Evolutionary conservation across 2,113 vertebrate genomes (phyloP).

Genomic region (Callorhinus ursinus): DNA sequence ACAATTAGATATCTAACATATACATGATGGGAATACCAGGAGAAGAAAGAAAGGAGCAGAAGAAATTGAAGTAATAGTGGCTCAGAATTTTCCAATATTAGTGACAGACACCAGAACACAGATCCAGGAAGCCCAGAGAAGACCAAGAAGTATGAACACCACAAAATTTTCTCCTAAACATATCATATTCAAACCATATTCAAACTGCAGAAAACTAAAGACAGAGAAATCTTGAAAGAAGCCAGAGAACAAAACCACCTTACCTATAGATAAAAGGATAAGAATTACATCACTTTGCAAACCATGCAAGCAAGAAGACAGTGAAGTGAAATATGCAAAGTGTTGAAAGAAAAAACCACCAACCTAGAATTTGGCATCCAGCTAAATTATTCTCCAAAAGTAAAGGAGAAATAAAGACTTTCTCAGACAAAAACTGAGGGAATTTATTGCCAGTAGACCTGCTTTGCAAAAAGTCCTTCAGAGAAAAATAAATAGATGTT

Average conservation of each 20-base stretch:
- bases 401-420: neutral
- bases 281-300: neutral
- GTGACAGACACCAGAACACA: neutral
- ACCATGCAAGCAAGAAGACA: neutral
- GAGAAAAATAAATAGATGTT: neutral
- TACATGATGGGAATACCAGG: neutral
- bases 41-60: neutral
- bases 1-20: neutral
- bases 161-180: neutral
- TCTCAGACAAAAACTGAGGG: neutral
- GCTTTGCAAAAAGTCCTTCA: neutral
- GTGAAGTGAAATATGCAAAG: neutral
- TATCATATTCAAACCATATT: neutral
- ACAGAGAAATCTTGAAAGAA: neutral
- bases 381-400: neutral
- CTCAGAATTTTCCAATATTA: neutral
- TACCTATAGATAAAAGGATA: constrained; percentile 3
- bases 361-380: neutral
- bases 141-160: neutral
- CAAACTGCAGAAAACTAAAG: neutral
- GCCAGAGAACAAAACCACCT: neutral
- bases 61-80: constrained; percentile 9
- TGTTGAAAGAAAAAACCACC: neutral
- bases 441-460: neutral
- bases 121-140: neutral